Evolutionary conservation across 2,888 invertebrate genomes (phyloP).

Genomic region (Yponomeuta evonymella): DNA sequence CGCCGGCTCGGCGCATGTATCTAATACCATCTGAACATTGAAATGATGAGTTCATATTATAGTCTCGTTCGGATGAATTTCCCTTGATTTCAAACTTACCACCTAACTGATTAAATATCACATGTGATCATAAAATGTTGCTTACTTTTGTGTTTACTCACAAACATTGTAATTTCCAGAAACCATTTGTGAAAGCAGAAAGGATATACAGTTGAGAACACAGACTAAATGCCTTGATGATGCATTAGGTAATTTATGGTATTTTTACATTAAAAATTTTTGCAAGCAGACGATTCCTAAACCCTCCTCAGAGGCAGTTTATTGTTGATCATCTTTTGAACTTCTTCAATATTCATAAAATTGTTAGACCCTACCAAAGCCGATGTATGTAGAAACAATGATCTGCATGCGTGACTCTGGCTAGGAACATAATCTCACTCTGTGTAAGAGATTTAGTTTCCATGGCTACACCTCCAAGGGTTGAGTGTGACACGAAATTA

Average conservation of each 20-base stretch:
- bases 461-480: constrained; percentile 58
- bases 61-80: constrained; percentile 20
- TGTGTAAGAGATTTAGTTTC: constrained; percentile 58
- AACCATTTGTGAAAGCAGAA: too few relatives aligned
- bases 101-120: constrained; percentile 16
- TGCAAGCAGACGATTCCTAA: too few relatives aligned
- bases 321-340: too few relatives aligned
- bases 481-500: constrained; percentile 51
- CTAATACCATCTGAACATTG: background rate
- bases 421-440: constrained; percentile 68
- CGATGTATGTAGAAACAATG: constrained; percentile 53
- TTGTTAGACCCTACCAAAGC: constrained; percentile 67
- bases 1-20: too few relatives aligned
- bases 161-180: background rate
- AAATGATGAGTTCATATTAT: constrained; percentile 16
- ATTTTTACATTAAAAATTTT: background rate
- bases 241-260: background rate
- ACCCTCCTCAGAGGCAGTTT: too few relatives aligned
- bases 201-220: too few relatives aligned
- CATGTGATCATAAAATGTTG: background rate
- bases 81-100: constrained; percentile 22
- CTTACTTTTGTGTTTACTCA: background rate
- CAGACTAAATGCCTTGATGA: too few relatives aligned
- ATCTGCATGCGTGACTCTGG: constrained; percentile 65
- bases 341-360: too few relatives aligned